Evolutionary conservation across 2,797 vertebrate species (phyloP), one percentile per base, ranked within the genome.

Genomic region (Clarias fuscus): DNA sequence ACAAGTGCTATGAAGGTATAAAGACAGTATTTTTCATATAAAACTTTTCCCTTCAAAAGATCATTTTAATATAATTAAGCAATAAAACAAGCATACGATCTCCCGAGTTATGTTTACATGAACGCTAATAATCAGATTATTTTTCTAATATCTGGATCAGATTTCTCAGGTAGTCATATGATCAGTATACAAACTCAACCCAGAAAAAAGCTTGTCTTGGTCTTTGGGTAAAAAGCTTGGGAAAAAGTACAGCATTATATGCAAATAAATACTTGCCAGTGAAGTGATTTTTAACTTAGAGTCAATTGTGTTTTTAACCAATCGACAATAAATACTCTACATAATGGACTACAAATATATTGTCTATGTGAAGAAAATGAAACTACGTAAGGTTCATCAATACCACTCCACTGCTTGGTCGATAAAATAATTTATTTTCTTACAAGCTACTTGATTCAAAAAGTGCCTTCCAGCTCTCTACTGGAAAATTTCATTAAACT

Each of bases 401-500:
- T 82, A 82, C 62, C 80, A 82, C 64, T 53, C 43, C 43, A 22
- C 27, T 82, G 80, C n/a, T 67, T 14, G n/a, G 80, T 82, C 64
- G 62, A 68, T 82, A 82, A 82, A 82, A 82, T 82, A 61, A 78
- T 78, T 78, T 6, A 78, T 20, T 43, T 82, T 53, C 64, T 82
- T 68, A 82, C 80, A 53, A 56, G 64, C 80, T 56, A 53, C 64
- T 67, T 82, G 64, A 82, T 82, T 82, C 43, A 53, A 30, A 82
- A 82, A 82, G n/a, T 65, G 80, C 80, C 80, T 82, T 68, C 64
- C 80, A 82, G 80, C 43, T 67, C n/a, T 68, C 64, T 82, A 82
- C 18, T 20, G 43, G 64, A 68, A 82, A 82, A 82, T 68, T 13
- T 20, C 53, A 82, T 82, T 82, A 82, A 68, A 82, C 64, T 68